Base-by-base conservation (phyloP, 2,888 invertebrate genomes). In the Archips crataeganus region DNA sequence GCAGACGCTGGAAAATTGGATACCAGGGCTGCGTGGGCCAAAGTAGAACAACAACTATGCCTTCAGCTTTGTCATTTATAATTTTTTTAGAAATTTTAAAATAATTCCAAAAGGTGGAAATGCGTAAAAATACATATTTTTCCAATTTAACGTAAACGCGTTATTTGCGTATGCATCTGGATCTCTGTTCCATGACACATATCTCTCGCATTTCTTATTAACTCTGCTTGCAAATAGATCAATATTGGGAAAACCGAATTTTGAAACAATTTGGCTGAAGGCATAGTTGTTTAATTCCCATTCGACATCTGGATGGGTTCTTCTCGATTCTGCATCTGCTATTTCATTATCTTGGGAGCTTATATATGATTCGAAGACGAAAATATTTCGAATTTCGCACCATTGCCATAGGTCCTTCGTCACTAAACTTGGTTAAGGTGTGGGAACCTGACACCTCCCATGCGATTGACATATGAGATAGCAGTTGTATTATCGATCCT, bases 21-120 rank as follows among this genome's bases (percentile, higher is more conserved):
- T 60, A 60, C 60, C 60, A 60, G 32, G 60, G 60, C 36, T 60
- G 60, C 36, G 60, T 34, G n/a, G 60, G 60, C 60, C 60, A 60
- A 32, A 60, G 36, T 36, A 36, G 60, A 32, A 60, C 60, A 60
- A 60, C 60, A 42, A 42, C 42, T 60, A 60, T 60, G 60, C 60
- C 60, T 60, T 60, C 34, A 60, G 60, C 60, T 13, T 36, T 60
- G 32, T 60, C 60, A 34, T 13, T 23, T 13, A 60, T 60, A 13
- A 60, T 60, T 11, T 60, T 60, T 36, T 11, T 10, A 60, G 11
- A 23, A 60, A 6, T 42, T 42, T 42, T 9, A 42, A 42, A 42
- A 42, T 42, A 42, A 42, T 42, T 8, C 42, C 9, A 10, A 42
- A 42, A 42, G 42, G 42, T 9, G 42, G 42, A 42, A 42, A 42